Percentiles rank a stretch among this genome's conserved stretches.
phyloP scores from a whole-genome alignment of 2,797 vertebrate species.

The Siniperca scherzeri region DNA sequence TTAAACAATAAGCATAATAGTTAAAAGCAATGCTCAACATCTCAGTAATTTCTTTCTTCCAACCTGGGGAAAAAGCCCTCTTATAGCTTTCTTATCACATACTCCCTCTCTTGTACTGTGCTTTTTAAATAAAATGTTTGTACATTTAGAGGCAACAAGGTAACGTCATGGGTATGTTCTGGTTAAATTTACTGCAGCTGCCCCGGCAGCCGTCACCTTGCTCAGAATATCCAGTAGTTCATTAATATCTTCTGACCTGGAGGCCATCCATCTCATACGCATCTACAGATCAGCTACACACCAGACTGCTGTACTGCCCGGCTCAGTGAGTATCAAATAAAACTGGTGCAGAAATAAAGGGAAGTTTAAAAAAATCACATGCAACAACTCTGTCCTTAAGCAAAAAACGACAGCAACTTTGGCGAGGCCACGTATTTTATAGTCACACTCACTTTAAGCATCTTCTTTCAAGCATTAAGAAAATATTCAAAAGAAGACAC shows the following conservation, averaged over 20 bases:
- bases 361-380: slow-evolving; percentile 8
- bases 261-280: slow-evolving; percentile 38
- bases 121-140: slow-evolving; percentile 24
- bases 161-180: slow-evolving; percentile 51
- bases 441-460: background rate
- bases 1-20: background rate
- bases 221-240: slow-evolving; percentile 79
- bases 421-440: background rate
- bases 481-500: background rate
- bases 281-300: slow-evolving; percentile 43
- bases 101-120: background rate
- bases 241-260: slow-evolving; percentile 77
- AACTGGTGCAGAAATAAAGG: slow-evolving; percentile 12
- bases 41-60: background rate
- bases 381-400: background rate
- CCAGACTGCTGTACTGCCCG: slow-evolving; percentile 1
- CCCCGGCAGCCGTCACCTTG: slow-evolving; percentile 67
- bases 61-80: background rate
- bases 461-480: slow-evolving; percentile 4
- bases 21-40: slow-evolving; percentile 22
- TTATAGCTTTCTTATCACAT: background rate
- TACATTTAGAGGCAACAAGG: slow-evolving; percentile 31
- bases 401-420: slow-evolving; percentile 18
- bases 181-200: slow-evolving; percentile 75
- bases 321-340: slow-evolving; percentile 17